Evolutionary conservation across 1,140 invertebrate species (phyloP), one percentile per base, ranked within the genome.

Genomic region (Zaprionus vittiger): DNA sequence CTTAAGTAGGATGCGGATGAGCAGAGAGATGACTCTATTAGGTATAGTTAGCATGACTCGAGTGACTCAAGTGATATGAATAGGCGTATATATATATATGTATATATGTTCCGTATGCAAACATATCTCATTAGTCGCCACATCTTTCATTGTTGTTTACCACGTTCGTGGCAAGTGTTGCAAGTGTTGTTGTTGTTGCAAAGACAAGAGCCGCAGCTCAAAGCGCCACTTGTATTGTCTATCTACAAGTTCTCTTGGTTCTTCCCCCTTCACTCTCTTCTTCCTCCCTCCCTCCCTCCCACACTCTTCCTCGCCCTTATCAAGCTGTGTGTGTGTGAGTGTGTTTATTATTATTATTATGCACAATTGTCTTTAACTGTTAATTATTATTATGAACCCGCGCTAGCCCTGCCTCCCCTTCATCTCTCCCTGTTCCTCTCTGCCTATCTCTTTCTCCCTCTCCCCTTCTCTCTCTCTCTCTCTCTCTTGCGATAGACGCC

Each of bases 351-450:
- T 76, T 55, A 34, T 74, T 54, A 66, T 66, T 56, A 64, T 44
- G 41, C 73, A 66, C 54, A 70, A 62, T 70, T 70, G 67, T 67
- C 63, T 73, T 60, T 17, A 31, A 59, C 62, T 65, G 54, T 72
- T 66, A 55, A 77, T 72, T 72, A 66, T 73, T 52, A 52, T 73
- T 54, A 54, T 61, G 56, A 68, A 44, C 65, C 56, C 54, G 31
- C 12, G 5, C n/a, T 28, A 14, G 20, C 38, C 28, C 22, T 41
- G 6, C 26, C 22, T 0, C 4, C 22, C 20, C 31, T 17, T 3
- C 22, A 22, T 22, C n/a, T 57, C 12, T 14, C 41, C 24, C 12
- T 22, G 24, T 26, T 26, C 24, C 24, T 28, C 37, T 38, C 22
- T 41, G 5, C n/a, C 28, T 44, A 26, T 5, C 24, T 26, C 7